These are phyloP conservation scores for Diplolepis rosae DNA, from an alignment of 2,888 invertebrate genomes.

Conservation along the genomic window DNA sequence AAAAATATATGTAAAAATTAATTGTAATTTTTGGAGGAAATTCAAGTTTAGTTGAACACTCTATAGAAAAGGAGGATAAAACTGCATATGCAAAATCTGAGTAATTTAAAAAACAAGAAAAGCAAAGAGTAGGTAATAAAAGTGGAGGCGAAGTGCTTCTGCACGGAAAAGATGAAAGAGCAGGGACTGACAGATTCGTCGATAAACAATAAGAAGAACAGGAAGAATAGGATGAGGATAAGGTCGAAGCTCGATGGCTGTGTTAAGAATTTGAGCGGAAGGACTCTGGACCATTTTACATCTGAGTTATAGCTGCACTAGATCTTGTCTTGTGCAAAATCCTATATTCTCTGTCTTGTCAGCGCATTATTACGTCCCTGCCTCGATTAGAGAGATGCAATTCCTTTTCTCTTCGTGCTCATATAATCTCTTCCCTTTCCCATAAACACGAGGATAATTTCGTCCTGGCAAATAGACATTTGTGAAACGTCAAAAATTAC, in stretches of 20 bases:
- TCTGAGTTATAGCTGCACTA: slow-evolving; percentile 26
- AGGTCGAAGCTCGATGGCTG: slow-evolving; percentile 10
- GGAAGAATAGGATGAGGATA: slow-evolving; percentile 5
- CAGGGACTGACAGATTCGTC: slow-evolving; percentile 1
- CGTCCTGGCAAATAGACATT: slow-evolving; percentile 11
- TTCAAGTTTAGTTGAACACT: too few relatives aligned
- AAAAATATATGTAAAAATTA: too few relatives aligned
- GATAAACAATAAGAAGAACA: slow-evolving; percentile 18
- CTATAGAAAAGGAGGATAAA: too few relatives aligned
- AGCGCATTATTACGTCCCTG: slow-evolving; percentile 20
- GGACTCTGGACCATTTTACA: slow-evolving; percentile 13
- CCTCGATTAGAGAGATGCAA: slow-evolving; percentile 5
- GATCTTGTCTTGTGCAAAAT: slow-evolving; percentile 23
- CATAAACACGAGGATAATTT: background rate
- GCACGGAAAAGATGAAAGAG: background rate
- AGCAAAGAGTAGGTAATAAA: background rate
- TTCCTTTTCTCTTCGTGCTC: background rate
- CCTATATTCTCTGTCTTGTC: slow-evolving; percentile 19
- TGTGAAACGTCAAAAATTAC: slow-evolving; percentile 8
- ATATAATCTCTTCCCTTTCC: background rate
- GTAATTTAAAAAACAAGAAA: background rate
- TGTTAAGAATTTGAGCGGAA: slow-evolving; percentile 28
- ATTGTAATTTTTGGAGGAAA: too few relatives aligned
- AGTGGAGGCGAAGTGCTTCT: background rate
- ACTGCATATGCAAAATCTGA: background rate